A percentile compares a stretch with the other conserved stretches of the same genome.
phyloP scores from a whole-genome alignment of 2,113 vertebrate genomes.

The Acrocephalus kingi region DNA sequence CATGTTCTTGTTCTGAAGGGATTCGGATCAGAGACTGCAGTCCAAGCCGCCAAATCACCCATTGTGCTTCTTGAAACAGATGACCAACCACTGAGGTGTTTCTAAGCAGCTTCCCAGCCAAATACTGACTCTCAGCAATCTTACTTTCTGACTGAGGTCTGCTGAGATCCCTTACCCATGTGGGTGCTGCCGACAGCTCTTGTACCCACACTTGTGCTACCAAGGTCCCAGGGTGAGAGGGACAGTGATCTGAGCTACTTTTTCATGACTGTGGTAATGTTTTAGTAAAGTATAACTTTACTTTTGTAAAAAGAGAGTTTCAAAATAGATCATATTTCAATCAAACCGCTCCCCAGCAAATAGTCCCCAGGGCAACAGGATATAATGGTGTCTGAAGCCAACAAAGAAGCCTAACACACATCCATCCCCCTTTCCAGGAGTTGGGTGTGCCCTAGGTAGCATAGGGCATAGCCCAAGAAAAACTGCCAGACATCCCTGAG shows the following conservation, averaged over 20 bases:
- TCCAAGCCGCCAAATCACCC: not conserved
- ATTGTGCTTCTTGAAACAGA: not conserved
- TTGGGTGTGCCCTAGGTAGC: not conserved
- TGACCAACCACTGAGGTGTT: not conserved
- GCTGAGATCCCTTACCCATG: not conserved
- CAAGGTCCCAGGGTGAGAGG: not conserved
- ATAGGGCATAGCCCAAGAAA: not conserved
- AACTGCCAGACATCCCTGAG: not conserved
- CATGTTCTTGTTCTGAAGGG: accelerated
- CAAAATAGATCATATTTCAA: not conserved
- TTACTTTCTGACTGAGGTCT: not conserved
- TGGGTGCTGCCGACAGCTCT: not conserved
- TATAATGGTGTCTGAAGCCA: not conserved
- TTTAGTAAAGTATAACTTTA: not conserved
- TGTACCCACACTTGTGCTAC: accelerated
- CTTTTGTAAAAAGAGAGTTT: not conserved
- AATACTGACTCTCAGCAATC: not conserved
- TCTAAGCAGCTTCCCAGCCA: not conserved
- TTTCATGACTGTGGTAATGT: not conserved
- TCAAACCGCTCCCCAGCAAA: not conserved
- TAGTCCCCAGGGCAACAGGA: not conserved
- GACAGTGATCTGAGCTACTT: not conserved
- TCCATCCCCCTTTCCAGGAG: too few relatives aligned
- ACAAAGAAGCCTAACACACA: not conserved
- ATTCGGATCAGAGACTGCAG: not conserved